Evolutionary conservation across 2,113 vertebrate genomes (phyloP), one percentile per base, ranked within the genome.

Genomic region (Podarcis cretensis): DNA sequence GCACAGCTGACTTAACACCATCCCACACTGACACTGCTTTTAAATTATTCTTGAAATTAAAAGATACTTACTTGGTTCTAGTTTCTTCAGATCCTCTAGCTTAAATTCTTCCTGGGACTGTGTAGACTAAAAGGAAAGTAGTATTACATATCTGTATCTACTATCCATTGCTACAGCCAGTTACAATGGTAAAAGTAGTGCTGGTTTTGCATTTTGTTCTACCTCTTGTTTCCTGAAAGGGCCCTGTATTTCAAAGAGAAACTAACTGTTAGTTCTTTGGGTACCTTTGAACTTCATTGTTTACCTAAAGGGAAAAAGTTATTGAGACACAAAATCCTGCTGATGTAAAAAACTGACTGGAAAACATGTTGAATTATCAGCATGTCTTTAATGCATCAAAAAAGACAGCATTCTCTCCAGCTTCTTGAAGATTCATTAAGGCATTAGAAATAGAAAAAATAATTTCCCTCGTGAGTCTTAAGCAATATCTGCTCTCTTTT

Each of bases 51-150:
- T 73, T 80, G 43, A 30, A 89, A 88, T 2, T 65, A 86, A 89
- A 90, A 88, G 89, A 54, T 68, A 94, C 97, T 97, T 96, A 99
- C 99, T 98, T 96, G 97, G 98, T 96, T 99, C 99, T 97, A 99
- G 95, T 96, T 98, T 98, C 96, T 99, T 99, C 95, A 99, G 95
- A 91, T 99, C 99, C 96, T 99, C 99, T 90, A 99, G 96, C 93
- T 98, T 98, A 97, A 99, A 99, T 79, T 98, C 98, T 85, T 99
- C 98, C 92, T 98, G 97, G 8, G 98, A 97, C 90, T 99, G 98
- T 66, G 98, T 97, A 94, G 98, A 98, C 99, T 99, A 92, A 54
- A 93, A 95, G 27, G 80, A 87, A 94, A 57, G 81, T 16, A 83
- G 21, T 65, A 84, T 95, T 79, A 95, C 84, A 93, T 48, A 1